Evolutionary conservation across 2,113 vertebrate genomes (phyloP), one percentile per base, ranked within the genome.

Genomic region (Tragelaphus imberbis): DNA sequence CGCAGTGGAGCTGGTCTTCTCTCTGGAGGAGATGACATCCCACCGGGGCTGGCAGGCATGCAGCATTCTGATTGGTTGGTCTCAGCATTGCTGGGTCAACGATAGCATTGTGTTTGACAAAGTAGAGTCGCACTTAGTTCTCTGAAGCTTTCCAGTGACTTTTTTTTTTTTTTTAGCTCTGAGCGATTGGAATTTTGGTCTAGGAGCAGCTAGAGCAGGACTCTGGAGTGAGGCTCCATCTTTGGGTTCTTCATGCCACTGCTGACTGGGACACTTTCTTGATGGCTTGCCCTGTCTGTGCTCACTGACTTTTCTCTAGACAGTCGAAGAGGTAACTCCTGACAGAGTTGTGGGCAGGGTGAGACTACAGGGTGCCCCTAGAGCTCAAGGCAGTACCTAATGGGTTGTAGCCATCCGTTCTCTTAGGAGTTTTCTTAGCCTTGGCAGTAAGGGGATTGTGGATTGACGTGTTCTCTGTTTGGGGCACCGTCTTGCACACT

Each of bases 41-140:
- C 2, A 0, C 36, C 3, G 5, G 16, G 10, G 8, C 15, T 25
- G 53, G 71, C 12, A 6, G 7, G 80, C 30, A 19, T 0, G n/a
- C 9, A 65, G 79, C 6, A 1, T 13, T 12, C 11, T 68, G 25
- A 40, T 25, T 23, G 82, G 36, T 23, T 40, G 19, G 68, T 40
- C 33, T 63, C 7, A 6, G 87, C 2, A 1, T 58, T n/a, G 36
- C 19, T 13, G 36, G 90, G 59, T 33, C 27, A 6, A 11, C 2
- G 7, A 1, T 7, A 1, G 21, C 11, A 1, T 5, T 12, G 30
- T 23, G 25, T 61, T 65, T 44, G 53, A n/a, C 2, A 4, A 16
- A 44, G 21, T 56, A 6, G 8, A 30, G 56, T 7, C 21, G 23
- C 53, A 75, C 1, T 0, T 56, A 21, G 10, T 77, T 59, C 17